Evolutionary conservation across 2,797 vertebrate species (phyloP).

Genomic region (Cirrhinus mrigala): DNA sequence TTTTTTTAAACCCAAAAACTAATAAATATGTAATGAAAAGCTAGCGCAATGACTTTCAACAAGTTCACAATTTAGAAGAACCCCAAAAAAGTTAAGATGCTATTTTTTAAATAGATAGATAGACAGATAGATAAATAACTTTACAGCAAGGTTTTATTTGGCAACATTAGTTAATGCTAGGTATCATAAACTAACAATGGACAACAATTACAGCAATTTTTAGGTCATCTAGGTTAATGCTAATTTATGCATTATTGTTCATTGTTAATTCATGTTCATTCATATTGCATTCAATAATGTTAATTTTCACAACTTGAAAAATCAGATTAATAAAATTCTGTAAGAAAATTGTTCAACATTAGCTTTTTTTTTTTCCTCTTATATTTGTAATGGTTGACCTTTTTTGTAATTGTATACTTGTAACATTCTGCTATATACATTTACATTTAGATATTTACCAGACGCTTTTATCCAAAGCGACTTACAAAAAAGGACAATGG

Average conservation of each 20-base stretch:
- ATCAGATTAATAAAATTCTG: neutral
- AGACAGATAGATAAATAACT: too few species aligned
- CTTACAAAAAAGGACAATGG: too few species aligned
- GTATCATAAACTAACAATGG: neutral
- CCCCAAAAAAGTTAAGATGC: neutral
- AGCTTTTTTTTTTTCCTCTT: neutral
- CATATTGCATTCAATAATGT: neutral
- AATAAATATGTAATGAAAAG: constrained; percentile 20
- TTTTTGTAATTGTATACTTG: too few species aligned
- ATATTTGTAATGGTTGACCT: too few species aligned
- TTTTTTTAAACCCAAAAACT: neutral
- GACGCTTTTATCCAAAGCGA: too few species aligned
- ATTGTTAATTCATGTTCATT: neutral
- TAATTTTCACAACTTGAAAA: neutral
- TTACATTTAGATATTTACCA: too few species aligned
- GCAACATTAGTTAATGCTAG: neutral
- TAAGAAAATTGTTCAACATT: neutral
- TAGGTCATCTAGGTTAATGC: neutral
- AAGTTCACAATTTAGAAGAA: neutral
- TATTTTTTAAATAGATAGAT: neutral
- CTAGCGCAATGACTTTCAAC: neutral
- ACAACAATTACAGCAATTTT: neutral
- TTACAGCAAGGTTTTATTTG: too few species aligned
- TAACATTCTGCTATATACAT: too few species aligned
- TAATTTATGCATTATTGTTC: neutral